Conservation (phyloP, 2,797 vertebrate genomes). For the Presbytis comata region DNA sequence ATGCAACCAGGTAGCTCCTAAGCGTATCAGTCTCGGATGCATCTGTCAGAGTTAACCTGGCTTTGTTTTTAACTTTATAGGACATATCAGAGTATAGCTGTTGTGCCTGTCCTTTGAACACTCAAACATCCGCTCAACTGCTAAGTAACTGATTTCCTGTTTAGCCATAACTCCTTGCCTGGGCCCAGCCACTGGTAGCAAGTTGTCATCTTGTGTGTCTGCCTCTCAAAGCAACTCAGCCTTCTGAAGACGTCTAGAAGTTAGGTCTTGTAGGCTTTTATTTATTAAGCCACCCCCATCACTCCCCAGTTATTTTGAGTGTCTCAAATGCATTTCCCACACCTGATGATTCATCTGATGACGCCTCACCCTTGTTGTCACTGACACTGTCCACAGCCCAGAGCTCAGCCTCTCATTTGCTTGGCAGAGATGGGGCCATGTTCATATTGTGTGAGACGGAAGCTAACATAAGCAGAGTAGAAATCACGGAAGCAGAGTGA, state of each 20-base stretch:
- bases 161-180: slow-evolving; percentile 59
- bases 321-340: neutral
- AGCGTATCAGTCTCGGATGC: neutral
- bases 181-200: neutral
- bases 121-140: slow-evolving; percentile 25
- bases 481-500: neutral
- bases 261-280: neutral
- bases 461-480: neutral
- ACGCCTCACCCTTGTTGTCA: neutral
- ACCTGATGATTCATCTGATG: slow-evolving; percentile 16
- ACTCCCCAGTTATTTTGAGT: neutral
- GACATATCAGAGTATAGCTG: neutral
- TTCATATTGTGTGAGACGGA: neutral
- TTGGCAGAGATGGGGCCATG: neutral
- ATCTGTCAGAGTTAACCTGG: neutral
- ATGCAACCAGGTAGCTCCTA: neutral
- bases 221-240: neutral
- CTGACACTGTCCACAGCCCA: neutral
- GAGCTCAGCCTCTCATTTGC: neutral
- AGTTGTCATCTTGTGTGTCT: neutral
- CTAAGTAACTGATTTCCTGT: slow-evolving; percentile 71
- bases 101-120: neutral
- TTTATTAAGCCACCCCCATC: neutral
- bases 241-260: neutral
- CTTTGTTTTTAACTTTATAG: neutral